Conservation (phyloP, 1,140 invertebrate genomes). For the Triops cancriformis region DNA sequence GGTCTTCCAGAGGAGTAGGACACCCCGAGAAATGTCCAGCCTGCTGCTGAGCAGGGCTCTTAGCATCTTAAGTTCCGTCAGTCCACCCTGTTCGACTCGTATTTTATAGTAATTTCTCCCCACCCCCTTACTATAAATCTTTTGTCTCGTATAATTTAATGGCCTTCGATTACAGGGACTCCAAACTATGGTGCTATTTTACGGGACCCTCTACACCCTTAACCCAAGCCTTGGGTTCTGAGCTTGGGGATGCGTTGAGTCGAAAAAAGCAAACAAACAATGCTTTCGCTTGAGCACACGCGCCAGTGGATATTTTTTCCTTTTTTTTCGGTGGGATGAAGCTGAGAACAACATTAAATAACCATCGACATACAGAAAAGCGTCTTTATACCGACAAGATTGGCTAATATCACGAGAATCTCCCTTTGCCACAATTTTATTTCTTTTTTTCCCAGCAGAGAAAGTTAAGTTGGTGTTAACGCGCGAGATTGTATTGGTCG, state of each 20-base stretch:
- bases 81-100: not conserved
- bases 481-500: no score
- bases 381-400: not conserved
- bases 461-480: no score
- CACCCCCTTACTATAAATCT: not conserved
- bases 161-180: not conserved
- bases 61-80: not conserved
- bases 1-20: not conserved
- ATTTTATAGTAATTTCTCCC: not conserved
- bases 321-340: not conserved
- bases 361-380: not conserved
- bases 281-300: not conserved
- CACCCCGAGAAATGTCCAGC: not conserved
- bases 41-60: not conserved
- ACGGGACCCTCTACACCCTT: not conserved
- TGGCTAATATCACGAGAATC: not conserved
- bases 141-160: not conserved
- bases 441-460: no score
- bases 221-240: not conserved
- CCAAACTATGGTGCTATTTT: not conserved
- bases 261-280: conserved; percentile 1
- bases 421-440: not conserved
- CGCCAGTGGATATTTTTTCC: not conserved
- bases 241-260: not conserved
- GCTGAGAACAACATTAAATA: not conserved